These are phyloP conservation scores for Solea solea DNA, from an alignment of 2,113 vertebrate genomes.

Conservation along the genomic window DNA sequence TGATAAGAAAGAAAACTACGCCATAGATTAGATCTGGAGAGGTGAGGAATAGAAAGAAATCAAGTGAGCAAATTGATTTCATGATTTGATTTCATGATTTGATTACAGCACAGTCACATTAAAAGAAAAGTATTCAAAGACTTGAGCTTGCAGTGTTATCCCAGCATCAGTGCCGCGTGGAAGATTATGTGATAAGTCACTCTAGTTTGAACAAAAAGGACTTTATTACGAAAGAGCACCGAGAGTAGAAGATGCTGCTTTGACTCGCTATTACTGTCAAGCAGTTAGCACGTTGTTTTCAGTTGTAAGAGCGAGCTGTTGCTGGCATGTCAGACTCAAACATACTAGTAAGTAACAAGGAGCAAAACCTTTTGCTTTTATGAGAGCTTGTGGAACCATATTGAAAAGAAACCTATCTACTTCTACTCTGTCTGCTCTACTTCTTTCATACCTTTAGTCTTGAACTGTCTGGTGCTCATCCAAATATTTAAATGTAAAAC, in stretches of 20 bases:
- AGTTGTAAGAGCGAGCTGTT: not conserved
- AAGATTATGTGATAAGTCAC: conserved; percentile 25
- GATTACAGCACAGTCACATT: conserved; percentile 31
- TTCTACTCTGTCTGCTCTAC: not conserved
- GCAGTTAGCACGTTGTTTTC: conserved; percentile 2
- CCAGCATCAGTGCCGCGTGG: conserved; percentile 12
- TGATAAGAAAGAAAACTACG: conserved; percentile 30
- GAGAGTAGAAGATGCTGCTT: not conserved
- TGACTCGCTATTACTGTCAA: not conserved
- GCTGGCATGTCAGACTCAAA: not conserved
- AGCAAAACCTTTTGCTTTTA: conserved; percentile 28
- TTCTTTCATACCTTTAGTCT: not conserved
- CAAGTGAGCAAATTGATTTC: conserved; percentile 37
- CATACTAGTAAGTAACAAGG: not conserved
- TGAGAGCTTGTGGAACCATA: conserved; percentile 30
- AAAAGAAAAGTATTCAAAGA: conserved; percentile 35
- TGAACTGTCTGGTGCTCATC: no score
- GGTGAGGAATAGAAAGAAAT: conserved; percentile 23
- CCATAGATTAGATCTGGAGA: not conserved
- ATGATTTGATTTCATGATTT: conserved; percentile 39
- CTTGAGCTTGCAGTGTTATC: not conserved
- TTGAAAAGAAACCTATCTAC: not conserved
- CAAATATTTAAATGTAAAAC: no score
- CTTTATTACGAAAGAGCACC: not conserved
- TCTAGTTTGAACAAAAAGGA: conserved; percentile 7